phyloP scores from a whole-genome alignment of 1,140 invertebrate genomes.

The Rhyacophila brunnea region DNA sequence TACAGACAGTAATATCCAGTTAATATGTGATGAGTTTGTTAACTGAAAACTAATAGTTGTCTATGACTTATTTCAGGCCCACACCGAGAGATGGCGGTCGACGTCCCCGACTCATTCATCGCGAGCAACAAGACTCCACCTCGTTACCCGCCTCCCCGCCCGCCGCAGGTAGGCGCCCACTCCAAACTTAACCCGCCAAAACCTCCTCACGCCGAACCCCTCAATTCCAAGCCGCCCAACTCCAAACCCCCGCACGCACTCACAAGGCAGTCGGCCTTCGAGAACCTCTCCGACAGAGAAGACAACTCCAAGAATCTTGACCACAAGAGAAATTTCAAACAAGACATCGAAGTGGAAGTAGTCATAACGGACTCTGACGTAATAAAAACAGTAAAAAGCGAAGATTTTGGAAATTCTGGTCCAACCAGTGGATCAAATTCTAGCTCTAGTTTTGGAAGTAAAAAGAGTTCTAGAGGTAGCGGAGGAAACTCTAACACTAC shows the following conservation, averaged over 20 bases:
- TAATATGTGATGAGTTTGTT: no score
- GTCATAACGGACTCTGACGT: conserved; percentile 15
- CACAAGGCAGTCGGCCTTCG: neutral
- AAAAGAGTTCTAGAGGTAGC: conserved; percentile 48
- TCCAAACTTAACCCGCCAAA: conserved; percentile 35
- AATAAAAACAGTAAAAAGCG: conserved; percentile 25
- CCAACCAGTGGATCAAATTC: conserved; percentile 38
- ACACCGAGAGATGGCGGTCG: conserved; percentile 96
- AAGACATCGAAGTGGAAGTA: conserved; percentile 7
- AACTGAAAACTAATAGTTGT: no score
- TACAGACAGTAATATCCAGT: no score
- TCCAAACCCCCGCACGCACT: conserved; percentile 10
- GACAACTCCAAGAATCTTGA: neutral
- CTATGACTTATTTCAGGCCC: conserved; percentile 58
- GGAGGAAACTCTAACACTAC: conserved; percentile 53
- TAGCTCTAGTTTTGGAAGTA: conserved; percentile 49
- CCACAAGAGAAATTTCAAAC: neutral
- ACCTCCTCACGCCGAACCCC: conserved; percentile 6
- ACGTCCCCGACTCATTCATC: conserved; percentile 94
- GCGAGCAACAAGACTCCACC: conserved; percentile 87
- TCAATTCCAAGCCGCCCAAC: conserved; percentile 15
- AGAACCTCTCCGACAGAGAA: neutral
- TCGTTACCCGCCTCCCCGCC: conserved; percentile 80
- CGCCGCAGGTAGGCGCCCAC: conserved; percentile 54
- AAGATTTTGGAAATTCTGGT: conserved; percentile 28